Conservation (phyloP, 2,888 invertebrate species). For the Sesia bembeciformis region DNA sequence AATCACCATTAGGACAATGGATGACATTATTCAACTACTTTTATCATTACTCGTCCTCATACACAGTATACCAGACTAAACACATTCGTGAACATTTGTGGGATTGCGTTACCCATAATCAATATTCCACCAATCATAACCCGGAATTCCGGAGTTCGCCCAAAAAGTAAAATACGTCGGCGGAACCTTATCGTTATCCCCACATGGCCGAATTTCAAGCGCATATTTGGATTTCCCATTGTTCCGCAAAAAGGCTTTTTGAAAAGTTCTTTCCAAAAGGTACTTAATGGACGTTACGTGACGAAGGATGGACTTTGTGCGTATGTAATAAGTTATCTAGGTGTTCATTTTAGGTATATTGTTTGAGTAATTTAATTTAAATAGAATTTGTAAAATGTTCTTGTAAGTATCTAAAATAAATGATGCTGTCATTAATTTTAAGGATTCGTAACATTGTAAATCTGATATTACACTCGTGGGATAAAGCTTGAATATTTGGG, state of each 20-base stretch:
- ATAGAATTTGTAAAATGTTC: no score
- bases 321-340: no score
- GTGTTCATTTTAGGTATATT: no score
- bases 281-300: background rate
- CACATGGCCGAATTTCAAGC: background rate
- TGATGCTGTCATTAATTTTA: no score
- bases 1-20: no score
- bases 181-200: background rate
- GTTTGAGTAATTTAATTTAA: no score
- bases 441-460: no score
- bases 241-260: background rate
- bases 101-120: constrained; percentile 16
- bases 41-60: no score
- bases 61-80: background rate
- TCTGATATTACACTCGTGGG: no score
- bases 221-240: background rate
- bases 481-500: no score
- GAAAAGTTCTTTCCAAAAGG: background rate
- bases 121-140: constrained; percentile 28
- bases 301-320: background rate
- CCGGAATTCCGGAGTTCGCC: constrained; percentile 10
- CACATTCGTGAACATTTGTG: background rate
- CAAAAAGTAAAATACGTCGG: background rate
- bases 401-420: no score
- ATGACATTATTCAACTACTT: no score